Percentiles rank a stretch among this genome's conserved stretches.
Conservation (phyloP, 2,797 vertebrate genomes). For the Falco naumanni region DNA sequence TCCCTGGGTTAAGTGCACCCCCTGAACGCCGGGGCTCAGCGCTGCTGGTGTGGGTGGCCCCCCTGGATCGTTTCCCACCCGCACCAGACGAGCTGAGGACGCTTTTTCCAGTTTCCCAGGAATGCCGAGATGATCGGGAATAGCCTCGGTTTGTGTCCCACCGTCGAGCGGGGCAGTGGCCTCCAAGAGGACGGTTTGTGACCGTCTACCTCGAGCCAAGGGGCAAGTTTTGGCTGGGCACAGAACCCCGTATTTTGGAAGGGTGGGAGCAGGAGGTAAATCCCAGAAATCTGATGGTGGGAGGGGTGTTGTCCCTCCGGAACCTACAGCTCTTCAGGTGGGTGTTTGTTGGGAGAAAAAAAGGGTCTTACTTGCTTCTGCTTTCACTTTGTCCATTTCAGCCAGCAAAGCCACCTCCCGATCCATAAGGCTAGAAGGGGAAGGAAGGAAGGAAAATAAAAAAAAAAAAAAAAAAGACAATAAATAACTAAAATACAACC, state of each 20-base stretch:
- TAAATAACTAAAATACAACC: too few species aligned
- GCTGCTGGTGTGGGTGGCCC: background rate
- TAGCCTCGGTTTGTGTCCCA: background rate
- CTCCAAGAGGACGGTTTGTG: fast-evolving
- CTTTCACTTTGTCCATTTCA: slow-evolving; percentile 98
- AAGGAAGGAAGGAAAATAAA: background rate
- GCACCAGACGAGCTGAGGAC: too few species aligned
- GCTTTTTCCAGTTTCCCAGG: background rate
- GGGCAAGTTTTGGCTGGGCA: background rate
- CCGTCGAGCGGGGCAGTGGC: fast-evolving
- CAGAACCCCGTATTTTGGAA: fast-evolving
- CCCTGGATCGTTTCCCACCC: fast-evolving
- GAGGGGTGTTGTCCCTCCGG: fast-evolving
- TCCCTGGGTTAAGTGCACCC: too few species aligned
- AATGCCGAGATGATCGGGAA: background rate
- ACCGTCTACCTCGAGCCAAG: fast-evolving
- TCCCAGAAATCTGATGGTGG: background rate
- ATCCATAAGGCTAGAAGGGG: slow-evolving; percentile 88
- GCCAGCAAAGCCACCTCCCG: slow-evolving; percentile 91
- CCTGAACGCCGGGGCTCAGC: fast-evolving
- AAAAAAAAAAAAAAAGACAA: background rate
- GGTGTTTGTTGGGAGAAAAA: too few species aligned
- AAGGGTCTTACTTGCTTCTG: slow-evolving; percentile 89
- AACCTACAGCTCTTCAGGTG: background rate
- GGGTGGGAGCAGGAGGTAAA: fast-evolving